Percentiles rank a stretch among this genome's conserved stretches.
phyloP scores from a whole-genome alignment of 2,797 vertebrate genomes.

The Myotis vivesi region DNA sequence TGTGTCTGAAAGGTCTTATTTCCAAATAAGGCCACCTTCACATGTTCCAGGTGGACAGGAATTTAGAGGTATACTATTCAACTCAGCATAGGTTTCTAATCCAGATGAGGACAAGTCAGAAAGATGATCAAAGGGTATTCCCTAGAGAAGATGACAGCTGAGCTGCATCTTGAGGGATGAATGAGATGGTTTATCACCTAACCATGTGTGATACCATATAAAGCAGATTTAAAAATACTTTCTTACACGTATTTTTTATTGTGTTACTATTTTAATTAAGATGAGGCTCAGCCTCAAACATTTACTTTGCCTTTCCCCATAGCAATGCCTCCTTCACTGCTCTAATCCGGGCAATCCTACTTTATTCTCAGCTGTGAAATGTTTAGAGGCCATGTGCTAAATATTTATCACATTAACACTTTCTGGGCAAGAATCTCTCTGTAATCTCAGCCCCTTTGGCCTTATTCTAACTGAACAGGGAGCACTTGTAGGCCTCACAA shows the following conservation, averaged over 20 bases:
- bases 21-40: neutral
- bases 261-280: neutral
- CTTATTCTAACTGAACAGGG: constrained; percentile 26
- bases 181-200: neutral
- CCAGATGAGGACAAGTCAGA: neutral
- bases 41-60: neutral
- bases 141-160: neutral
- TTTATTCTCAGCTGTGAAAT: constrained; percentile 64
- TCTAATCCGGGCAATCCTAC: neutral
- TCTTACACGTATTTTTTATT: neutral
- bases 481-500: constrained; percentile 24
- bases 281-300: neutral
- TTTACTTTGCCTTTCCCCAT: constrained; percentile 9
- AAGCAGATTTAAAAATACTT: neutral
- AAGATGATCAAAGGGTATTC: neutral
- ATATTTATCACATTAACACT: constrained; percentile 68
- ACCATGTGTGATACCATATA: neutral
- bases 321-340: neutral
- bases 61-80: neutral
- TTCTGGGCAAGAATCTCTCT: constrained; percentile 30
- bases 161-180: neutral
- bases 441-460: constrained; percentile 18
- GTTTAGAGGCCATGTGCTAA: constrained; percentile 45
- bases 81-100: neutral
- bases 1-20: neutral